Conservation (phyloP, 2,113 vertebrate genomes). For the Microcebus griseorufus region DNA sequence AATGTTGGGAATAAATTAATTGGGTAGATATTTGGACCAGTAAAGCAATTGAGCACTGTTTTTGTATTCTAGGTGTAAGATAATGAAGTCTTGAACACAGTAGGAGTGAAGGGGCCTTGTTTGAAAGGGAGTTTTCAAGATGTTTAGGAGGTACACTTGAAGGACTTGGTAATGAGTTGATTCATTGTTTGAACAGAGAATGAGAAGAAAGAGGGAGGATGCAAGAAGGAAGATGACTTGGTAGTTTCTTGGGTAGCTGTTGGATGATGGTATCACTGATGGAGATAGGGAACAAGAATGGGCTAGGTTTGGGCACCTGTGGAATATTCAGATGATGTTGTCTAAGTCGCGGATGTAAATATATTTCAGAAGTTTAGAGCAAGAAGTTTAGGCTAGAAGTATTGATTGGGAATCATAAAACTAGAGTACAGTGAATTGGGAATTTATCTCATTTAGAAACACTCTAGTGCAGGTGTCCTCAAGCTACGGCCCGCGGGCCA, state of each 20-base stretch:
- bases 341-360: neutral
- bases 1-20: neutral
- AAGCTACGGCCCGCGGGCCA: too few relatives aligned
- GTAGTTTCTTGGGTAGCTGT: neutral
- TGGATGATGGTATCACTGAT: neutral
- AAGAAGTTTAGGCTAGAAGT: neutral
- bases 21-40: neutral
- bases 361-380: neutral
- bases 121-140: neutral
- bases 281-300: neutral
- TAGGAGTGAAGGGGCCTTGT: neutral
- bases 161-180: neutral
- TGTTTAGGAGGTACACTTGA: neutral
- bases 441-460: neutral
- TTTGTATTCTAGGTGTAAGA: neutral
- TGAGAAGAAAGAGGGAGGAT: neutral
- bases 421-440: neutral
- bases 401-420: neutral
- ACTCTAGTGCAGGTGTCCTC: neutral
- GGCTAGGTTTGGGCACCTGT: neutral
- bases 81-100: neutral
- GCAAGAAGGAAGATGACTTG: neutral
- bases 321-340: neutral
- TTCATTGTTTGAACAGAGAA: neutral
- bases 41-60: neutral